These are phyloP conservation scores for Nautilus pompilius DNA, from an alignment of 1,140 invertebrate species.

Conservation along the genomic window DNA sequence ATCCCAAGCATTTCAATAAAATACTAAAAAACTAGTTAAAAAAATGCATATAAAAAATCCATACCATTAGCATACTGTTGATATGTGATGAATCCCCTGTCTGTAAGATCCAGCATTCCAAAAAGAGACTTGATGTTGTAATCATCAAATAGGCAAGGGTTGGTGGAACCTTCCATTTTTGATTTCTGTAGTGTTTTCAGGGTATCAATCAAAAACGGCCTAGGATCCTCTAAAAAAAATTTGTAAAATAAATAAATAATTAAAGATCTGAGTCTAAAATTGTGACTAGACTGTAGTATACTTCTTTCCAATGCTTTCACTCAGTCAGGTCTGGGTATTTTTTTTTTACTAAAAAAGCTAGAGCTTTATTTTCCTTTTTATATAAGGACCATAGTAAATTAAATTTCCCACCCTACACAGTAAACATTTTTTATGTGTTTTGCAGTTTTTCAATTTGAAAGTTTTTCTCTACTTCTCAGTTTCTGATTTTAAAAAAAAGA, in stretches of 20 bases:
- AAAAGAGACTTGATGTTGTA: conserved; percentile 43
- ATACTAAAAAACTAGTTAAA: not conserved
- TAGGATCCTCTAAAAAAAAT: conserved; percentile 34
- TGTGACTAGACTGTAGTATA: too few species aligned
- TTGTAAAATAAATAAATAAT: not conserved
- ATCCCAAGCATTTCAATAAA: not conserved
- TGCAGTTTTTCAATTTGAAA: too few species aligned
- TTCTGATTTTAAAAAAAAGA: too few species aligned
- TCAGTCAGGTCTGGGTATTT: too few species aligned
- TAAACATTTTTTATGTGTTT: too few species aligned
- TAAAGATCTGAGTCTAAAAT: too few species aligned
- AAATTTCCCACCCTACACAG: too few species aligned
- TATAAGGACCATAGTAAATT: too few species aligned
- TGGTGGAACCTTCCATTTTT: conserved; percentile 23
- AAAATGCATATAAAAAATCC: not conserved
- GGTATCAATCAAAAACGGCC: conserved; percentile 31
- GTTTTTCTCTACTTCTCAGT: too few species aligned
- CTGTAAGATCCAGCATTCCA: conserved; percentile 47
- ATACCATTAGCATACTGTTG: conserved; percentile 43
- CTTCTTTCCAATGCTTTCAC: too few species aligned
- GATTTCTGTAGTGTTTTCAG: conserved; percentile 37
- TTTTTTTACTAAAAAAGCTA: too few species aligned
- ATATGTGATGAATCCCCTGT: conserved; percentile 32
- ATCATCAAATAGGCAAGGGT: conserved; percentile 43
- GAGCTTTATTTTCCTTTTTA: too few species aligned